Conservation (phyloP, 2,113 vertebrate species). For the Elephas maximus region DNA sequence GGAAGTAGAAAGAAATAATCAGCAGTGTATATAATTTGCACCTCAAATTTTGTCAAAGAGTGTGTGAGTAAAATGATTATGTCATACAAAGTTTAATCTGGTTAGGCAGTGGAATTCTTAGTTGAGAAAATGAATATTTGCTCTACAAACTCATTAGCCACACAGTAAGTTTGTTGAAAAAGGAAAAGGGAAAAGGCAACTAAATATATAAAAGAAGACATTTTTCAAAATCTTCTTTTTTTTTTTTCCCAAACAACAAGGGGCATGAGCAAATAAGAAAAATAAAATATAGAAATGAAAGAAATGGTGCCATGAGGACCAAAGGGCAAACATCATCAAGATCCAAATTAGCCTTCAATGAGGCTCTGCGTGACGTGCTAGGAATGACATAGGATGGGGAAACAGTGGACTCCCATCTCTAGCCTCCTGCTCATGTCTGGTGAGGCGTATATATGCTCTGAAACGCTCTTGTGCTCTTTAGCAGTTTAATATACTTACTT, state of each 20-base stretch:
- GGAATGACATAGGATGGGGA: neutral
- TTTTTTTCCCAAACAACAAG: neutral
- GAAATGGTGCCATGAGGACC: neutral
- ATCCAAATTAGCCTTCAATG: neutral
- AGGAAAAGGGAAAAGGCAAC: neutral
- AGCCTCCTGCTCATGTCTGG: fast-evolving
- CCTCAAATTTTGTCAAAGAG: constrained; percentile 65
- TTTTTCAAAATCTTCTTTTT: neutral
- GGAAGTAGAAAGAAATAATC: constrained; percentile 61
- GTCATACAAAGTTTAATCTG: constrained; percentile 53
- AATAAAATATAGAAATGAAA: neutral
- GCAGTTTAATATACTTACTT: neutral
- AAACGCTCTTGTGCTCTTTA: neutral
- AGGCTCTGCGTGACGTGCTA: neutral
- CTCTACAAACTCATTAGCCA: neutral
- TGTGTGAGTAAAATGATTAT: constrained; percentile 52
- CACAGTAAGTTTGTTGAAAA: neutral
- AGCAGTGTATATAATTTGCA: constrained; percentile 48
- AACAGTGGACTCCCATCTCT: fast-evolving
- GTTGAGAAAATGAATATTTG: constrained; percentile 40
- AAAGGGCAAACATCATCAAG: neutral
- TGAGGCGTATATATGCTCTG: fast-evolving
- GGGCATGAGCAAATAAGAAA: neutral
- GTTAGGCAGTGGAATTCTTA: constrained; percentile 56
- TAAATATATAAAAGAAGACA: neutral